Base-by-base conservation (phyloP, 1,140 invertebrate genomes). In the Ceratina japonica region DNA sequence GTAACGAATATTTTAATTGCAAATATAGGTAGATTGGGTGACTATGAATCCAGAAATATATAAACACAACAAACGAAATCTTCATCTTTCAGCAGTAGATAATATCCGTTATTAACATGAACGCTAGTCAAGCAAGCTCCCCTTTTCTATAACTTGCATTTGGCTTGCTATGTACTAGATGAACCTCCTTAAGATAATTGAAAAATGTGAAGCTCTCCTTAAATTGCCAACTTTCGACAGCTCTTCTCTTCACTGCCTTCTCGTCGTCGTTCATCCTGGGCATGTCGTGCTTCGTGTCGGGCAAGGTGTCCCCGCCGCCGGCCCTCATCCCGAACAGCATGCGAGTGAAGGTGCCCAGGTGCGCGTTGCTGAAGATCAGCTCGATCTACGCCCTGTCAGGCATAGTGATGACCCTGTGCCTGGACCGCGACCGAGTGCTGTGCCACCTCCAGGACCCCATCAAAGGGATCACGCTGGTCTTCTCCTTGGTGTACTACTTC, bases 391-490 rank as follows among this genome's bases (percentile, higher is more conserved):
- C 89, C 3, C 72, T 90, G 8, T 79, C 91, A 13, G 91, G 90
- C 2, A 89, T 92, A 70, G 84, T 91, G 15, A 78, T 89, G 18
- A 91, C 87, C 2, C 80, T 91, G n/a, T 89, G 91, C 0, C 80
- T 92, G 64, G 93, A 93, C 79, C 88, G 89, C 54, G 88, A 92
- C 37, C 87, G 93, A 80, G 94, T 94, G 20, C 85, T 94, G 16
- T 95, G 94, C 80, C 94, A 94, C 87, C 89, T 94, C 7, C 94
- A 95, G 85, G 94, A 94, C 87, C 94, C 94, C 0, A 93, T 94
- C 31, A 94, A 94, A 80, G 94, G 94, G 52, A 91, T 94, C 27
- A 89, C 93, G 4, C 85, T 94, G 52, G 92, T 94, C 0, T 94
- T 94, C 83, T 93, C 94, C 0, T 88, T 94, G 54, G 91, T 94